Evolutionary conservation across 2,888 invertebrate genomes (phyloP), one percentile per base, ranked within the genome.

Genomic region (Sinodicranocentrus sp.): DNA sequence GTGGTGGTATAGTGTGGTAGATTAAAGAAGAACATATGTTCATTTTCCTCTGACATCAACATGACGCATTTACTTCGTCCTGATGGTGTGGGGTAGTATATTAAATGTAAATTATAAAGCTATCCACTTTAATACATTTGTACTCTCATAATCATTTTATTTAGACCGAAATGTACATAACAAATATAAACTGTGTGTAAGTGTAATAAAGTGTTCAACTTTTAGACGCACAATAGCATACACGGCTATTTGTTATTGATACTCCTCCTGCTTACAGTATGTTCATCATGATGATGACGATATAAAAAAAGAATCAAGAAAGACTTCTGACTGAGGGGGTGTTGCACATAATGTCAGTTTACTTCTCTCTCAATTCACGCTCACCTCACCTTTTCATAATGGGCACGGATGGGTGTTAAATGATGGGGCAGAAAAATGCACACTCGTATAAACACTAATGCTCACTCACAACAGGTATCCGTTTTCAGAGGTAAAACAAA

Each of bases 351-450:
- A 86, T 86, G 86, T 86, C 84, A 84, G 82, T 76, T 86, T 77
- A 65, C 84, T 84, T 57, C 25, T 57, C 25, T 25, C 23, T 57
- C 8, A 17, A 59, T 25, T 59, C 25, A 25, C 25, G 59, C 23
- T 48, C 48, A 48, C n/a, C n/a, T 83, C 84, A 84, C 86, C 80
- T 85, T 80, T 63, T 84, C 77, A 84, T 86, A 86, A 86, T 85
- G 78, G 82, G 57, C 57, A 84, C 65, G 85, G 85, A 85, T 84
- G 87, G 85, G 87, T 87, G 87, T 87, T 87, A 87, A 87, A 87
- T 87, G 87, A 86, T 87, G 86, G 82, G 84, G 82, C 84, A 87
- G 87, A 84, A 86, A 87, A 87, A 48, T 48, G n/a, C n/a, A n/a
- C 13, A 48, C 48, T 10, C 48, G 15, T 63, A 33, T 15, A 63